phyloP scores from a whole-genome alignment of 2,888 invertebrate genomes.

The Scaptomyza reducta region DNA sequence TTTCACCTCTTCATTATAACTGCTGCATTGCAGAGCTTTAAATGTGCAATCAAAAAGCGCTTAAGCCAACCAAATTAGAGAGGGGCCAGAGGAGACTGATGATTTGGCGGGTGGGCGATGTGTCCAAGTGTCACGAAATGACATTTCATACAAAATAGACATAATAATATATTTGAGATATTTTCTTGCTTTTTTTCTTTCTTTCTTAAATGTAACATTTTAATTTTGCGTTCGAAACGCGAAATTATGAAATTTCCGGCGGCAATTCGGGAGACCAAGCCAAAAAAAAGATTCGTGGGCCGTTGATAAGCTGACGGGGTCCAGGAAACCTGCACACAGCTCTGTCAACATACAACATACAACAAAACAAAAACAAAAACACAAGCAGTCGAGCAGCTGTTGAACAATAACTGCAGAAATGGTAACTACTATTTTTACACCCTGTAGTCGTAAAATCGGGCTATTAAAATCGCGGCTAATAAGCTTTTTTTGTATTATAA shows the following conservation, averaged over 20 bases:
- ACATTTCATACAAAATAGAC: slow-evolving; percentile 63
- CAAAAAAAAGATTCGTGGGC: slow-evolving; percentile 47
- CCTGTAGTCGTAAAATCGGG: neutral
- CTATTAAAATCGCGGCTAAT: too few species aligned
- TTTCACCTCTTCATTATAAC: slow-evolving; percentile 49
- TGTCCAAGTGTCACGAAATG: slow-evolving; percentile 73
- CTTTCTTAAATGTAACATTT: slow-evolving; percentile 75
- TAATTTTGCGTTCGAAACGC: slow-evolving; percentile 52
- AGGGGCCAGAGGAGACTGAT: neutral
- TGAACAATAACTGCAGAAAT: neutral
- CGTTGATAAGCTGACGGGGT: slow-evolving; percentile 43
- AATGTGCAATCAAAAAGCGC: slow-evolving; percentile 48
- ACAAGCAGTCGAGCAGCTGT: slow-evolving; percentile 1
- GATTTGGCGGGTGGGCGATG: slow-evolving; percentile 26
- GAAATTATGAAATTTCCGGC: slow-evolving; percentile 77
- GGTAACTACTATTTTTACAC: neutral
- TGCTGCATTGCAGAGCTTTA: slow-evolving; percentile 36
- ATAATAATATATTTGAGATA: slow-evolving; percentile 70
- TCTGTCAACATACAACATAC: slow-evolving; percentile 19
- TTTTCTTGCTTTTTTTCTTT: slow-evolving; percentile 47
- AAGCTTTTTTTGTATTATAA: too few species aligned
- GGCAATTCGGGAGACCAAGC: slow-evolving; percentile 37
- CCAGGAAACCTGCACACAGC: slow-evolving; percentile 38
- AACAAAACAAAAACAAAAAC: neutral
- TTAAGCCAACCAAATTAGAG: slow-evolving; percentile 24